Percentiles rank a stretch among this genome's conserved stretches.
phyloP scores from a whole-genome alignment of 2,113 vertebrate species.

The Sclerurus mexicanus region DNA sequence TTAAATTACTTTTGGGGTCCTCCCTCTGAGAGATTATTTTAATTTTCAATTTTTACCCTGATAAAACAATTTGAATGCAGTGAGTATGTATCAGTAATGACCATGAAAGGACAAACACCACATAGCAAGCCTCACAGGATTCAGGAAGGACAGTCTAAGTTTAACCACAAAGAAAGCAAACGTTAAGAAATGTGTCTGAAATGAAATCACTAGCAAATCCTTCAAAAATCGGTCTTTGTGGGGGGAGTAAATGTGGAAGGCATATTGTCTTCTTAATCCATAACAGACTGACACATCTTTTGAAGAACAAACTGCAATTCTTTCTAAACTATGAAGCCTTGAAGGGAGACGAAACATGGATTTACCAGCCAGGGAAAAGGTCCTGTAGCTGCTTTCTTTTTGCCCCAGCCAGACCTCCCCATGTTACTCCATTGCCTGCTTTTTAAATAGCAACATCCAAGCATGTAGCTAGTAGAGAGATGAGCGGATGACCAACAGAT shows the following conservation, averaged over 20 bases:
- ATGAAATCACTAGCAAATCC: constrained; percentile 16
- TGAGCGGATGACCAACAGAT: background rate
- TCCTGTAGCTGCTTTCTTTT: background rate
- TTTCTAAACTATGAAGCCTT: background rate
- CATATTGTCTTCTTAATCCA: constrained; percentile 33
- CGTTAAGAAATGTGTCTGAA: constrained; percentile 25
- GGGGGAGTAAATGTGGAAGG: constrained; percentile 23
- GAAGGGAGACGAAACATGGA: background rate
- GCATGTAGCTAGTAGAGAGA: background rate
- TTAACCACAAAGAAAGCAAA: constrained; percentile 16
- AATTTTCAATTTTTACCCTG: background rate
- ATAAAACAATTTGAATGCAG: background rate
- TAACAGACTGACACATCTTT: background rate
- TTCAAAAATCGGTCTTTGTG: background rate
- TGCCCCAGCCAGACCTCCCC: background rate
- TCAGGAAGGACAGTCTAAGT: background rate
- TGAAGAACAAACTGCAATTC: constrained; percentile 29
- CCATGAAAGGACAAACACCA: background rate
- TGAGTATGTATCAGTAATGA: background rate
- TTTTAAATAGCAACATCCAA: background rate
- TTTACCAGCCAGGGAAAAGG: background rate
- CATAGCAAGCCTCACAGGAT: background rate
- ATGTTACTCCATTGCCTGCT: background rate
- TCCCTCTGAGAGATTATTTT: background rate
- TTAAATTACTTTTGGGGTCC: background rate